phyloP scores from a whole-genome alignment of 2,888 invertebrate species.

The Drosophila buzzatii region DNA sequence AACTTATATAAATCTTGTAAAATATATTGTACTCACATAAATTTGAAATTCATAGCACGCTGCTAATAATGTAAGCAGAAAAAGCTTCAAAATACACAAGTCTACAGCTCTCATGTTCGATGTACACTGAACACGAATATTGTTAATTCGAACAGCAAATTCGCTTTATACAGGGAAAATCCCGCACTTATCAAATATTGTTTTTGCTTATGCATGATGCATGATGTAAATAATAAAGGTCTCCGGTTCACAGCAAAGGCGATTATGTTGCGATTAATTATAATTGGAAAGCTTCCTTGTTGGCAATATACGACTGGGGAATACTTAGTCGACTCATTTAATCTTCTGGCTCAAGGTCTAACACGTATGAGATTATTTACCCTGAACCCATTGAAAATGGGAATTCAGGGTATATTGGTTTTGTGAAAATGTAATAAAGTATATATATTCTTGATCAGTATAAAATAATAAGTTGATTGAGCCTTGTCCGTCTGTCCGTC shows the following conservation, averaged over 20 bases:
- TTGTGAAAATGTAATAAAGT: too few species aligned
- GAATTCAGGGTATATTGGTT: too few species aligned
- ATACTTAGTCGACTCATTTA: neutral
- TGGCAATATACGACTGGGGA: neutral
- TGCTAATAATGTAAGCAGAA: neutral
- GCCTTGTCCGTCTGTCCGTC: too few species aligned
- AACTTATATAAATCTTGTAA: too few species aligned
- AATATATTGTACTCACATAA: neutral
- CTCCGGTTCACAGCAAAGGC: neutral
- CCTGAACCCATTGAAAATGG: too few species aligned
- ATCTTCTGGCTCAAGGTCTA: too few species aligned
- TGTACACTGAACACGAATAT: neutral
- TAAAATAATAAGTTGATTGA: too few species aligned
- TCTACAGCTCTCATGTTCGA: neutral
- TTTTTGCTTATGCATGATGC: neutral
- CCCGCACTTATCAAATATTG: neutral
- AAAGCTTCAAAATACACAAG: neutral
- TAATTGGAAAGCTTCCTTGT: too few species aligned
- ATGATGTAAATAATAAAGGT: neutral
- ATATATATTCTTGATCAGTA: too few species aligned
- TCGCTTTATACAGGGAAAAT: neutral
- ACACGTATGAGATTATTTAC: too few species aligned
- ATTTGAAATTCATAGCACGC: neutral
- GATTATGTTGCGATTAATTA: neutral
- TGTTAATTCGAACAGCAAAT: neutral